phyloP scores from a whole-genome alignment of 2,113 vertebrate species.

The Sinocyclocheilus maitianheensis region DNA sequence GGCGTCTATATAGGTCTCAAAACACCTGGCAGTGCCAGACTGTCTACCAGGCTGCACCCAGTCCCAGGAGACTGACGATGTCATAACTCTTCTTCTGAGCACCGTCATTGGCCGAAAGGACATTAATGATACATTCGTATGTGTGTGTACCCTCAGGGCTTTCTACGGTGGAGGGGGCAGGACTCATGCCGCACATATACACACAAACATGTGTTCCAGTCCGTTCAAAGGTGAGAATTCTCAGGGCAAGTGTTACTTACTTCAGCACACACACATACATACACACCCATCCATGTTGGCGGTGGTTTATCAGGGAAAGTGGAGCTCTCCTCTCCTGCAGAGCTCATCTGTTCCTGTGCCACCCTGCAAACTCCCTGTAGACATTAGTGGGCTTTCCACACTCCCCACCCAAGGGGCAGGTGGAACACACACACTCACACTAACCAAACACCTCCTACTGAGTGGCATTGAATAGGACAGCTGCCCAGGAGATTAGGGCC shows the following conservation, averaged over 20 bases:
- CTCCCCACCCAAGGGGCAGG: constrained; percentile 57
- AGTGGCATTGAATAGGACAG: constrained; percentile 72
- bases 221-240: constrained; percentile 9
- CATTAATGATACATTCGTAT: background rate
- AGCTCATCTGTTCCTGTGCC: constrained; percentile 46
- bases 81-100: background rate
- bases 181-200: background rate
- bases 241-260: constrained; percentile 12
- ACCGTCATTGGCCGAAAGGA: background rate
- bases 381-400: constrained; percentile 25
- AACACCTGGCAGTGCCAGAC: constrained; percentile 29
- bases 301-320: constrained; percentile 21
- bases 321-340: constrained; percentile 39
- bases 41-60: constrained; percentile 55
- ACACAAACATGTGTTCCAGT: background rate
- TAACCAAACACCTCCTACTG: constrained; percentile 49
- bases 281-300: background rate
- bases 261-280: background rate
- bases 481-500: constrained; percentile 74
- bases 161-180: background rate
- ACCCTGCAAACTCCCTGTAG: constrained; percentile 38
- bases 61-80: constrained; percentile 54
- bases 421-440: constrained; percentile 49
- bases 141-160: background rate
- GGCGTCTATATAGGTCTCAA: constrained; percentile 36